Evolutionary conservation across 2,888 invertebrate species (phyloP), one percentile per base, ranked within the genome.

Genomic region (Agrochola lota): DNA sequence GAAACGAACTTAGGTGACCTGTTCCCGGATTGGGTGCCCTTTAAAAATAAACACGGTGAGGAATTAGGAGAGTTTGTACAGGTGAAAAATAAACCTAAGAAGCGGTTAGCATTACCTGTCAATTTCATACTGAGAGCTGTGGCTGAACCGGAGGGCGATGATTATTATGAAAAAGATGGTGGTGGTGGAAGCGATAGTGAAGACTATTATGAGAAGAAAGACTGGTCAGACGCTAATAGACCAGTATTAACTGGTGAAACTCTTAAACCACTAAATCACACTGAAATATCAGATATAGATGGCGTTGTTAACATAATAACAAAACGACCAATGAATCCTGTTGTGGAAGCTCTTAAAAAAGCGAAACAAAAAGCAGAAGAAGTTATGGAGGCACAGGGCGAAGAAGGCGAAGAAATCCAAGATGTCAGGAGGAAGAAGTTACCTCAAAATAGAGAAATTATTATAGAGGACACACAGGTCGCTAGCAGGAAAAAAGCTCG

Each of bases 11-110:
- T 85, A 55, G 92, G 89, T 79, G 94, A 95, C 62, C 90, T 94
- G n/a, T 96, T 92, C 77, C 96, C 96, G 40, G 95, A 96, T 88
- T 96, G 96, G 96, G 96, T 96, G n/a, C 95, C 96, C 0, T 96
- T 96, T 81, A 95, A 95, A 88, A 96, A 95, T 78, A 96, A 95
- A 88, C 92, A 95, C 11, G 95, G 95, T 6, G 94, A 94, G 9
- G 94, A 95, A 77, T 85, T 96, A 8, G 96, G 95, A 74, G 95
- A 96, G 71, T 95, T 96, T 62, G 89, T 93, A 2, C 91, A 93
- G 63, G 88, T 89, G 46, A 82, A 87, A 9, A 86, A 90, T 4
- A 96, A 95, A 85, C 92, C 94, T 12, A 96, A 95, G 83, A 96
- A 96, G 83, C 91, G 96, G 83, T 88, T 96, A 67, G 96, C 96